phyloP scores from a whole-genome alignment of 2,797 vertebrate genomes.

The Anniella stebbinsi region DNA sequence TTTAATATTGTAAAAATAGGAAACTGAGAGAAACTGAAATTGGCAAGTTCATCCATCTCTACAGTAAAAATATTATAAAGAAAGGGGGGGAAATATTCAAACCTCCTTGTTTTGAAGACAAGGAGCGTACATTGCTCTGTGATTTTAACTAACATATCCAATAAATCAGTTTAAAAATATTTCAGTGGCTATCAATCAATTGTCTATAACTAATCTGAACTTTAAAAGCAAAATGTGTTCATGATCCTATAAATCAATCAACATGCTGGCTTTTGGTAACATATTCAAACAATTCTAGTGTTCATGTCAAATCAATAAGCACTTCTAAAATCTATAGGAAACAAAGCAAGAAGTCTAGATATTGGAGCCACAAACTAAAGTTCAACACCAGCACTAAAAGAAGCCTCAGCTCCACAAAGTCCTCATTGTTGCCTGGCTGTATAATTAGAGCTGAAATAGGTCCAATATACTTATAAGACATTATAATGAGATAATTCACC shows the following conservation, averaged over 20 bases:
- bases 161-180: not conserved
- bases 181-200: not conserved
- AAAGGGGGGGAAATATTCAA: no score
- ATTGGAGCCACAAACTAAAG: not conserved
- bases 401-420: slow-evolving; percentile 41
- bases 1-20: no score
- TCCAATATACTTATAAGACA: slow-evolving; percentile 56
- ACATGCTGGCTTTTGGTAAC: not conserved
- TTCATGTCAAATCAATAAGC: not conserved
- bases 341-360: slow-evolving; percentile 7
- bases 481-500: slow-evolving; percentile 50
- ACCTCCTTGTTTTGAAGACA: no score
- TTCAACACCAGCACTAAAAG: not conserved
- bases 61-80: no score
- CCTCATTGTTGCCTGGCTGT: slow-evolving; percentile 28
- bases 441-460: slow-evolving; percentile 45
- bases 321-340: not conserved
- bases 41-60: no score
- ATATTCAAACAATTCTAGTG: not conserved
- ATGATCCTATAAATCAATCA: not conserved
- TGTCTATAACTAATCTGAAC: not conserved
- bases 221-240: not conserved
- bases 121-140: no score
- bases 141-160: no score
- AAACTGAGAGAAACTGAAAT: no score